Base-by-base conservation (phyloP, 2,888 invertebrate species). In the Rapana venosa region DNA sequence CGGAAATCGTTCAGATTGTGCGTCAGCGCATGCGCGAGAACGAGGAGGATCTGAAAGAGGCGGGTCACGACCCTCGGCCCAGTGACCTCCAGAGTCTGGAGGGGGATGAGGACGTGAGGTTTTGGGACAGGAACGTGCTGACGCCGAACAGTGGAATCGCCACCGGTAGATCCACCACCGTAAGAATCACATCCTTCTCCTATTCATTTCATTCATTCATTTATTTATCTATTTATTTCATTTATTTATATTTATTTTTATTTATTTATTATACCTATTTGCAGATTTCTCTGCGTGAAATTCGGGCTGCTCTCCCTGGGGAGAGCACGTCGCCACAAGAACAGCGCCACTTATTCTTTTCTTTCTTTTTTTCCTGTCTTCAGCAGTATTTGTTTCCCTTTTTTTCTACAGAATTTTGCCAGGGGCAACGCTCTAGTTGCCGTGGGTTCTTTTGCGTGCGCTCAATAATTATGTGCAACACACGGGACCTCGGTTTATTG, bases 1-100 rank as follows among this genome's bases (percentile, higher is more conserved):
- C 93, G 1, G 94, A 94, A 84, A 94, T 94, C 79, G 84, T 94
- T 70, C 92, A 93, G 84, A 93, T 93, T n/a, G 93, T 94, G 58
- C 85, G 93, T 66, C 74, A 93, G 47, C 92, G 93, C 88, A 94
- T 94, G 92, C 91, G 91, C 32, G 93, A 94, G 87, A 94, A 94
- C 90, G 94, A 94, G 90, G 92, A 92, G 88, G 91, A 92, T 77
- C 90, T 94, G 90, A 92, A 92, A 84, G 92, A 91, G 90, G 47
- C 74, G 22, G 88, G 90, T 6, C 56, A 88, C 47, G 74, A 85
- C n/a, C 90, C 88, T 15, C 32, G 88, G 6, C 90, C 88, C 13
- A 36, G 61, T 17, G 90, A 90, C 35, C 15, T 30, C 26, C 35
- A 13, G 74, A 74, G 66, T 30, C 30, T 26, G 36, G 47, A 74